A percentile compares a stretch with the other conserved stretches of the same genome.
phyloP scores from a whole-genome alignment of 2,113 vertebrate species.

The Mustela lutreola region DNA sequence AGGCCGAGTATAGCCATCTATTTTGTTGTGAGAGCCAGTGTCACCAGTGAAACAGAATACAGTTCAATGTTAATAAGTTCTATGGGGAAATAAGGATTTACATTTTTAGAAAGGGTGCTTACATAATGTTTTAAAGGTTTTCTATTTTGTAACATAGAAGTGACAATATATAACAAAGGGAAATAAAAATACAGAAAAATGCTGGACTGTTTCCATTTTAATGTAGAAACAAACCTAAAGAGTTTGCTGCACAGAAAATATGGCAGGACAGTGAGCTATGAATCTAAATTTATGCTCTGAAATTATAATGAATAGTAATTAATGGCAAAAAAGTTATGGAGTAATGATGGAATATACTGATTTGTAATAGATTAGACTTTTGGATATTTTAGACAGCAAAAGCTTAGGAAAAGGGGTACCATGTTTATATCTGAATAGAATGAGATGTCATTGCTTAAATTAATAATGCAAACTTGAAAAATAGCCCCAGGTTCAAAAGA shows the following conservation, averaged over 20 bases:
- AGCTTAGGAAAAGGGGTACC: conserved; percentile 75
- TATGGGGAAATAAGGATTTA: not conserved
- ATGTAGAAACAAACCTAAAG: conserved; percentile 32
- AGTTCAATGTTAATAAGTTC: not conserved
- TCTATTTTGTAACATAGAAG: not conserved
- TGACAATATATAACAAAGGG: conserved; percentile 5
- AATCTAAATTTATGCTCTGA: conserved; percentile 83
- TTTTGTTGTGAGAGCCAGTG: not conserved
- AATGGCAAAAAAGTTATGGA: conserved; percentile 78
- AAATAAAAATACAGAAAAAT: conserved; percentile 22
- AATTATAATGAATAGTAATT: conserved; percentile 83
- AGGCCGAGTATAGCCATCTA: not conserved
- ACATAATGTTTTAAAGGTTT: not conserved
- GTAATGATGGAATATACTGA: conserved; percentile 82
- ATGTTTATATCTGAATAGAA: conserved; percentile 82
- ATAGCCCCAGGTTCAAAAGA: conserved; percentile 80
- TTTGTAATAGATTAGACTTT: conserved; percentile 77
- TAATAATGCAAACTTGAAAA: conserved; percentile 84
- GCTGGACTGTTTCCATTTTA: not conserved
- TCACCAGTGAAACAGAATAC: not conserved
- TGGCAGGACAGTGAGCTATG: conserved; percentile 47
- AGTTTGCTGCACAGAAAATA: conserved; percentile 56
- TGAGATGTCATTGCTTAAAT: conserved; percentile 82
- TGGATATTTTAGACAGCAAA: conserved; percentile 82
- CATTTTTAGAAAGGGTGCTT: not conserved